Percentiles rank a stretch among this genome's conserved stretches.
Conservation (phyloP, 2,797 vertebrate genomes). For the Silurus lanzhouensis region DNA sequence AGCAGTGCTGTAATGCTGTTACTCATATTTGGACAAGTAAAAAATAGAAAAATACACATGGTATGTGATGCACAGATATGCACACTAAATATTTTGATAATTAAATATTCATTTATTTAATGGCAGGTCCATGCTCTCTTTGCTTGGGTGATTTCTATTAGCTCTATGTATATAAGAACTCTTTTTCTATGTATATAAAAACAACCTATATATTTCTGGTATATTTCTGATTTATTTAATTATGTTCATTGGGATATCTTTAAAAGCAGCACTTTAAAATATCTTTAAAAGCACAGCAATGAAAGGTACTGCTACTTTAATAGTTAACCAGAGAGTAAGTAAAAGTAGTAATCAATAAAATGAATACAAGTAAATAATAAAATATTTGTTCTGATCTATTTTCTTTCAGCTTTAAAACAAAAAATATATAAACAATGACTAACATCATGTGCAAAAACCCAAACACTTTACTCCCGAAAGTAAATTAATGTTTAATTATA, state of each 20-base stretch:
- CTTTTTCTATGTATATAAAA: no score
- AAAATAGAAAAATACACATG: neutral
- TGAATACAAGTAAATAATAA: neutral
- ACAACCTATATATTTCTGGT: no score
- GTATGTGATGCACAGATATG: neutral
- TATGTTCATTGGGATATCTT: neutral
- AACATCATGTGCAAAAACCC: neutral
- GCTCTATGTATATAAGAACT: no score
- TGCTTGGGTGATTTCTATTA: neutral
- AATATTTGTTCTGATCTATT: neutral
- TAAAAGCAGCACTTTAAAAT: neutral
- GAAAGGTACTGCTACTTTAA: neutral
- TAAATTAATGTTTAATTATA: neutral
- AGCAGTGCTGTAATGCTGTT: neutral
- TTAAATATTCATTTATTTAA: neutral
- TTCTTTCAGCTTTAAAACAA: neutral
- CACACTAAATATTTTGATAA: neutral
- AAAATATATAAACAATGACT: neutral
- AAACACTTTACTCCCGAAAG: neutral
- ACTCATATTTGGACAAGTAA: neutral
- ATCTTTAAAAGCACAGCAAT: neutral
- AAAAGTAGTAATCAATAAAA: neutral
- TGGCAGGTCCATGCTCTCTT: neutral
- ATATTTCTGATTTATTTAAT: neutral
- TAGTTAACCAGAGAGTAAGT: neutral